These are phyloP conservation scores for Drosophila cracens DNA, from an alignment of 2,888 invertebrate genomes.

Conservation along the genomic window DNA sequence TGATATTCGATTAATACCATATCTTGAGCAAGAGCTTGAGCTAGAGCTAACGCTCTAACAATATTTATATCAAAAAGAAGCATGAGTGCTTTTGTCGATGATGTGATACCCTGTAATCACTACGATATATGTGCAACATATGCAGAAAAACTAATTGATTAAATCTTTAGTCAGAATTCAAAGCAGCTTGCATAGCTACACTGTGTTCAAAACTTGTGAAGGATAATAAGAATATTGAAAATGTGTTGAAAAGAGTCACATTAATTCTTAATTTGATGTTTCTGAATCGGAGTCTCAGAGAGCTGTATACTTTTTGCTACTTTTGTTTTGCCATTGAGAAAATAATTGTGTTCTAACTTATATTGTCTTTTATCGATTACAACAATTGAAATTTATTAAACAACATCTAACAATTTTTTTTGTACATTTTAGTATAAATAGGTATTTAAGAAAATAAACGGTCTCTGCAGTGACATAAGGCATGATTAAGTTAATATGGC, in stretches of 20 bases:
- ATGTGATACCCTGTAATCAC: too few species aligned
- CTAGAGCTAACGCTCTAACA: not conserved
- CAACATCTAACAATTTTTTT: too few species aligned
- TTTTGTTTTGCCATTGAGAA: not conserved
- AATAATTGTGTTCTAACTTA: not conserved
- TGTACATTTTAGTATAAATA: not conserved
- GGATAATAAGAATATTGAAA: not conserved
- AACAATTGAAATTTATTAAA: not conserved
- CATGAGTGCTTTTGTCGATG: not conserved
- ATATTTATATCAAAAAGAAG: not conserved
- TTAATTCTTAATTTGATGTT: not conserved
- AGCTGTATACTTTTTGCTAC: not conserved
- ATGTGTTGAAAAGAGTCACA: not conserved
- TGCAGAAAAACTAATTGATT: not conserved
- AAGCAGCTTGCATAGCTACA: not conserved
- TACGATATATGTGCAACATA: not conserved
- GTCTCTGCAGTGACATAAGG: not conserved
- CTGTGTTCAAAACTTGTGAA: not conserved
- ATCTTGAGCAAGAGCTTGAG: not conserved
- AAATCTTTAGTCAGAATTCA: not conserved
- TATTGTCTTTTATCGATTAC: not conserved
- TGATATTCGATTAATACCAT: not conserved
- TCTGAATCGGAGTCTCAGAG: not conserved
- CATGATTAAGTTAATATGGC: not conserved
- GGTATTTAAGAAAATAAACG: not conserved